Percentiles rank a stretch among this genome's conserved stretches.
Conservation (phyloP, 2,797 vertebrate species). For the Onychomys leucogaster region DNA sequence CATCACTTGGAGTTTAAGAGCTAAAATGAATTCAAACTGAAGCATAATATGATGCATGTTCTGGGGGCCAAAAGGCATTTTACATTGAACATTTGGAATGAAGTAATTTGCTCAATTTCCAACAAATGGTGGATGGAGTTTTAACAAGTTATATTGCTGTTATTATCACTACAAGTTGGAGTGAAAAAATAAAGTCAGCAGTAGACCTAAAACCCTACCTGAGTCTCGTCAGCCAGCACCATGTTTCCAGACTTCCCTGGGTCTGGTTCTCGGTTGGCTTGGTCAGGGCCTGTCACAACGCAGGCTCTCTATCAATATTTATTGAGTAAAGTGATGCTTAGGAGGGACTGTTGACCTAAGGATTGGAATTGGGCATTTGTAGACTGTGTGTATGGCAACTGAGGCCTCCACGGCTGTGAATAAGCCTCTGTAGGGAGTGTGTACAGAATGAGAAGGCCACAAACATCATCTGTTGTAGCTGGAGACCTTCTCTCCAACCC, state of each 20-base stretch:
- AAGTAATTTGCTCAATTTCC: neutral
- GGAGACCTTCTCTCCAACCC: too few relatives aligned
- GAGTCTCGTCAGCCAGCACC: neutral
- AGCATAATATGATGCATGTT: too few relatives aligned
- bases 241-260: neutral
- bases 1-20: neutral
- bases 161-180: neutral
- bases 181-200: neutral
- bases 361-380: neutral
- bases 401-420: neutral
- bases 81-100: neutral
- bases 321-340: neutral
- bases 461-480: neutral
- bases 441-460: neutral
- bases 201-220: neutral
- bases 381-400: neutral
- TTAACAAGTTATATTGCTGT: neutral
- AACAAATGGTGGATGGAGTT: neutral
- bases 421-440: neutral
- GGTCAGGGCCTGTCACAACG: rapidly evolving
- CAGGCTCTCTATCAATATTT: neutral
- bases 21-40: neutral
- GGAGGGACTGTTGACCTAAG: neutral
- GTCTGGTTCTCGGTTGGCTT: neutral
- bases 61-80: neutral